phyloP scores from a whole-genome alignment of 2,113 vertebrate genomes.

The Madoqua kirkii region DNA sequence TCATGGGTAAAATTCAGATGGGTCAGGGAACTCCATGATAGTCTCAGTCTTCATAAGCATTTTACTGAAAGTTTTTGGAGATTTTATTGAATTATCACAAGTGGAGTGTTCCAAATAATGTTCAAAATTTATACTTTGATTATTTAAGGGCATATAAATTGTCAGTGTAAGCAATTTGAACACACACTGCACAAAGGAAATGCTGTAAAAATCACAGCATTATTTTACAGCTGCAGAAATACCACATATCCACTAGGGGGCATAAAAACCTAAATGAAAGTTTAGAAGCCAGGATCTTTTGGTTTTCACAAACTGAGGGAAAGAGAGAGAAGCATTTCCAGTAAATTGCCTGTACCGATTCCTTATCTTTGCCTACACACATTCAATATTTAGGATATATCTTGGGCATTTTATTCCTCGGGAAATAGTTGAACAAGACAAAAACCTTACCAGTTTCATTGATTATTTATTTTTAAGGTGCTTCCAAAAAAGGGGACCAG shows the following conservation, averaged over 20 bases:
- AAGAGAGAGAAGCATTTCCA: conserved; percentile 38
- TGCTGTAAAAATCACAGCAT: background rate
- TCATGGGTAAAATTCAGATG: background rate
- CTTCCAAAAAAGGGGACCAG: conserved; percentile 11
- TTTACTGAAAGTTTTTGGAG: background rate
- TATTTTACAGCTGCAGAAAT: conserved; percentile 40
- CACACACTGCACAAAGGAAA: background rate
- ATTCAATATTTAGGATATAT: conserved; percentile 54
- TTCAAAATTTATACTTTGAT: background rate
- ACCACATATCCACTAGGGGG: conserved; percentile 75
- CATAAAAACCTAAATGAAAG: conserved; percentile 72
- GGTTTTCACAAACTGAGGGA: conserved; percentile 32
- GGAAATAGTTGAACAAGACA: conserved; percentile 35
- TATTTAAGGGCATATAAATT: background rate
- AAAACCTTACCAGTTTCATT: conserved; percentile 30
- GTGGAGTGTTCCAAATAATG: background rate
- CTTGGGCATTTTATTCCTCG: conserved; percentile 42
- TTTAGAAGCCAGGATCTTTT: conserved; percentile 39
- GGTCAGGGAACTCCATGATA: background rate
- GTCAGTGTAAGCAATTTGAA: background rate
- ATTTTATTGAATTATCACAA: background rate
- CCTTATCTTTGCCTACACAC: conserved; percentile 48
- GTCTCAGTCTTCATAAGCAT: background rate
- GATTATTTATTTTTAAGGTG: conserved; percentile 13
- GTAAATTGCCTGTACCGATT: conserved; percentile 51